Evolutionary conservation across 2,888 invertebrate species (phyloP).

Genomic region (Galerucella pusilla): DNA sequence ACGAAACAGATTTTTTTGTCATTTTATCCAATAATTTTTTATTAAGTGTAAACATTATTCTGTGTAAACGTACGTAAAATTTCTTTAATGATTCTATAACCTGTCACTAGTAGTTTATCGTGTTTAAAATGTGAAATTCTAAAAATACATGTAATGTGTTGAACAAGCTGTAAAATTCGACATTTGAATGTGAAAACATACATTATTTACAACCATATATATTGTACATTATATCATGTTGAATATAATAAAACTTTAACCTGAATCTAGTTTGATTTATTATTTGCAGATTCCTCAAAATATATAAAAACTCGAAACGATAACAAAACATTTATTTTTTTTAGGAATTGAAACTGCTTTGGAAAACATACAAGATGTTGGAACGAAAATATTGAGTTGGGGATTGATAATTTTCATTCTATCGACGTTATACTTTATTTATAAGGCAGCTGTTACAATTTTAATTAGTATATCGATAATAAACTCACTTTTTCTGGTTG

Average conservation of each 20-base stretch:
- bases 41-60: too few relatives aligned
- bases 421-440: constrained; percentile 35
- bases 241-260: too few relatives aligned
- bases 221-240: background rate
- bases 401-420: constrained; percentile 36
- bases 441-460: constrained; percentile 28
- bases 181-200: background rate
- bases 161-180: background rate
- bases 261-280: too few relatives aligned
- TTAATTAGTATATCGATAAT: constrained; percentile 8
- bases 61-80: too few relatives aligned
- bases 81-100: too few relatives aligned
- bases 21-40: too few relatives aligned
- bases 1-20: too few relatives aligned
- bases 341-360: background rate
- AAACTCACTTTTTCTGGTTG: constrained; percentile 8
- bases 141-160: background rate
- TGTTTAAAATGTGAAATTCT: background rate
- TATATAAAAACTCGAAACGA: background rate
- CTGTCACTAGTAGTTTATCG: too few relatives aligned
- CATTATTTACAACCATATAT: background rate
- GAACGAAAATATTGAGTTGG: constrained; percentile 35
- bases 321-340: background rate
- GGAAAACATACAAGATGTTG: background rate
- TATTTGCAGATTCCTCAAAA: background rate